Base-by-base conservation (phyloP, 2,113 vertebrate genomes). In the Salminus brasiliensis region DNA sequence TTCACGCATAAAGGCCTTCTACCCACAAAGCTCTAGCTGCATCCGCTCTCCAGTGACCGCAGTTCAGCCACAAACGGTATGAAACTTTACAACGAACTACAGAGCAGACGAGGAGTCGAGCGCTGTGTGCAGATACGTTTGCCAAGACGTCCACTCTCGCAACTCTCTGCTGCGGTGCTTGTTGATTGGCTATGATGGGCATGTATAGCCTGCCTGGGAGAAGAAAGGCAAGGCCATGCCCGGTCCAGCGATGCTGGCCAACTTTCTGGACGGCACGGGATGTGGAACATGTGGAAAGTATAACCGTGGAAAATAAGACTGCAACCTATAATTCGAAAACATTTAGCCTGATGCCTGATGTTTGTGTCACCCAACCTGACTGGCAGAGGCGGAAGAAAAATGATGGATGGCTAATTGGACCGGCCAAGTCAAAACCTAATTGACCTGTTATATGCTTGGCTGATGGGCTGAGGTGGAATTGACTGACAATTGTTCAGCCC, bases 361-460 rank as follows among this genome's bases (percentile, higher is more conserved):
- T 41, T 55, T 25, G 45, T 34, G 7, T 30, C 9, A 32, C 39
- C 10, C 8, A 21, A 21, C 21, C 41, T 18, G 57, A 62, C 52
- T 55, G 62, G 39, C 13, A 43, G 74, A 39, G 36, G 66, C 74
- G 57, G 49, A 43, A 15, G 5, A 66, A 52, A 29, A 34, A 57
- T 68, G 63, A 39, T 8, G 21, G 62, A 39, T 21, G 18, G 62
- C 36, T 39, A 39, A 12, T 66, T 23, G 32, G 62, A 68, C 63
- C 27, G 63, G 63, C 63, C 66, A 21, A 68, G 74, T 43, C 63
- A 77, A 53, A 23, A 68, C 4, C 63, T 68, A 77, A 77, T 77
- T 57, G 74, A 63, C 29, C 49, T 29, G 18, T 77, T 77, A 77
- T 68, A 55, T 41, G 34, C 52, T 55, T 25, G 21, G 52, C 45